Evolutionary conservation across 2,888 invertebrate species (phyloP).

Genomic region (Xestia c-nigrum): DNA sequence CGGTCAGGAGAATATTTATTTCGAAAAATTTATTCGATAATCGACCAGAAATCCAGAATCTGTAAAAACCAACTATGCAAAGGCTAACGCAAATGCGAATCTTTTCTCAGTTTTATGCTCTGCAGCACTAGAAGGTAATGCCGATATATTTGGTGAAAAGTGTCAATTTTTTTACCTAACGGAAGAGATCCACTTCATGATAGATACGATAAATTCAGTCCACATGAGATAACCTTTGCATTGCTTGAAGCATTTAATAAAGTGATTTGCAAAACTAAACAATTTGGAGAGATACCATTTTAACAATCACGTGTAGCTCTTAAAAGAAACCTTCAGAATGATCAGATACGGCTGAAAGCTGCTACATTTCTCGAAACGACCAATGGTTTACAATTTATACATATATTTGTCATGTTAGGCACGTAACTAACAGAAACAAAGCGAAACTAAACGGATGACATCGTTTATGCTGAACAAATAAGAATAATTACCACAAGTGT

Average conservation of each 20-base stretch:
- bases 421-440: constrained; percentile 21
- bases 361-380: neutral
- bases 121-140: neutral
- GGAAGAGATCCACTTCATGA: neutral
- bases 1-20: neutral
- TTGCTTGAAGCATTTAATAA: neutral
- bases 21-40: neutral
- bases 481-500: constrained; percentile 22
- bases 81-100: neutral
- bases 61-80: neutral
- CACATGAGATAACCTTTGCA: neutral
- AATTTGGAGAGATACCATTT: constrained; percentile 5
- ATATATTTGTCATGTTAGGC: constrained; percentile 15
- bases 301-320: constrained; percentile 6
- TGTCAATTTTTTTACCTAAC: too few relatives aligned
- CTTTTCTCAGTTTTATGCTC: neutral
- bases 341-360: constrained; percentile 15
- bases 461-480: constrained; percentile 16
- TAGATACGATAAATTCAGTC: neutral
- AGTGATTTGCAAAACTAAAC: constrained; percentile 10
- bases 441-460: constrained; percentile 34
- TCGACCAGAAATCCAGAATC: neutral
- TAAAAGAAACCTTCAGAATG: constrained; percentile 3
- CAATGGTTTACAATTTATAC: neutral
- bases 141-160: neutral